Base-by-base conservation (phyloP, 2,888 invertebrate genomes). In the Drosophila birchii region DNA sequence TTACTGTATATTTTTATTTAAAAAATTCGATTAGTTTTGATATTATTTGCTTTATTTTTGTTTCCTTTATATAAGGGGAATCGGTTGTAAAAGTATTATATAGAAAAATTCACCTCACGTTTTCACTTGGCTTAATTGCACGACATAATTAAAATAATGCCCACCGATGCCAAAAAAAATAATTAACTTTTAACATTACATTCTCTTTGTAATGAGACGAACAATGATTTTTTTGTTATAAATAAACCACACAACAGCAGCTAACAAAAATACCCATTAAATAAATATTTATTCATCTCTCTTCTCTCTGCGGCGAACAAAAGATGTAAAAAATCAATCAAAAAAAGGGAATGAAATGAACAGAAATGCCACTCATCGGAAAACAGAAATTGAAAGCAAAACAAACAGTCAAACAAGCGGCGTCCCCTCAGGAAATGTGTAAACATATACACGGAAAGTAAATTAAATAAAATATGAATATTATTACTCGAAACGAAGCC, bases 141-240 rank as follows among this genome's bases (percentile, higher is more conserved):
- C 29, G 53, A 59, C 36, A 38, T 43, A 43, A 29, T 43, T 44
- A 20, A 43, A 55, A 58, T 49, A 56, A 38, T 47, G 36, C 16
- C 8, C 51, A 74, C 45, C 38, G 74, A 39, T 71, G 88, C 78
- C 86, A 79, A 80, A 69, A 79, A 79, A 79, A 54, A 41, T 34
- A 77, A 82, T 88, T 77, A 71, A 47, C 54, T 49, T 64, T 77
- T 53, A 29, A 39, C 44, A 76, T 68, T 38, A 64, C 55, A 56
- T 53, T 6, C 43, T 23, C 39, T 49, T 56, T 53, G 34, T 44
- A 47, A 51, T 51, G 44, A 55, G 51, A 23, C 41, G 43, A 62
- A 16, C 26, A 49, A 14, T 12, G n/a, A 0, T 12, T 18, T 47
- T 29, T 29, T 18, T 14, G 51, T 55, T 38, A 55, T 54, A 47